Evolutionary conservation across 2,113 vertebrate species (phyloP).

Genomic region (Porphyrio hochstetteri): DNA sequence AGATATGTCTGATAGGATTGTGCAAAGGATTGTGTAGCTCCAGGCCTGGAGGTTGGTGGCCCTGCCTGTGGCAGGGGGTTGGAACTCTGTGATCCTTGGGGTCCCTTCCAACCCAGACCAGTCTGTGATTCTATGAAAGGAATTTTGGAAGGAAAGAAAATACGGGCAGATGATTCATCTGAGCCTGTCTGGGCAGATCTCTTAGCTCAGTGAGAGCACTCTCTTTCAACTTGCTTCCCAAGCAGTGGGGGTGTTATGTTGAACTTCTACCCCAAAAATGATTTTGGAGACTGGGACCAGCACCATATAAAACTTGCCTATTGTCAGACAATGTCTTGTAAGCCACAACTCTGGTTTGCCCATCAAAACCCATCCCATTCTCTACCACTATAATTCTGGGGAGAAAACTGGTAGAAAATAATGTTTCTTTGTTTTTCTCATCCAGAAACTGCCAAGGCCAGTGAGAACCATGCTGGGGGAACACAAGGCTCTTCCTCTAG

Average conservation of each 20-base stretch:
- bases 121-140: too few relatives aligned
- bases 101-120: too few relatives aligned
- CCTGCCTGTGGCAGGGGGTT: too few relatives aligned
- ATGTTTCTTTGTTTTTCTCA: neutral
- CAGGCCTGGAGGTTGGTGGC: too few relatives aligned
- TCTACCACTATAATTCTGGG: neutral
- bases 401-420: neutral
- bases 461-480: rapidly evolving
- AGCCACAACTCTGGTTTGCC: neutral
- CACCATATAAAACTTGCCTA: neutral
- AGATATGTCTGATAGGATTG: neutral
- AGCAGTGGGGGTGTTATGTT: neutral
- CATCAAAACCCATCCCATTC: neutral
- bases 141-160: neutral
- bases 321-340: neutral
- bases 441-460: neutral
- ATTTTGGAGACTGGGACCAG: neutral
- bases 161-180: neutral
- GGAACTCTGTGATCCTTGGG: too few relatives aligned
- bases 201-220: neutral
- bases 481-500: neutral
- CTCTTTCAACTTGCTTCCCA: neutral
- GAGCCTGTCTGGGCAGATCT: neutral
- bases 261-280: neutral
- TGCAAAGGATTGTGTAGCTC: neutral